phyloP scores from a whole-genome alignment of 2,113 vertebrate genomes.

The Vireo altiloquus region DNA sequence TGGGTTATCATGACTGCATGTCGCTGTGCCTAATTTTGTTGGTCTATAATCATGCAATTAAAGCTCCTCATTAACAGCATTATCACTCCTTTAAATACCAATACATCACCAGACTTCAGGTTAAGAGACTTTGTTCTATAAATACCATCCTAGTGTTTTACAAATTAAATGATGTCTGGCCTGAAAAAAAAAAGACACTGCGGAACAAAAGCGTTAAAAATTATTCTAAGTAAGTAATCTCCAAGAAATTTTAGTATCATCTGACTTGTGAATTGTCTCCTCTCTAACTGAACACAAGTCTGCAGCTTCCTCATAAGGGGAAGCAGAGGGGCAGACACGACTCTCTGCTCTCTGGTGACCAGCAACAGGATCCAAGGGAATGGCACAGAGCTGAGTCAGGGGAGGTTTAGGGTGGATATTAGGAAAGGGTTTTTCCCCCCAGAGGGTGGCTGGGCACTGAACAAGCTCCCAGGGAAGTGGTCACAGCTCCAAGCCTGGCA shows the following conservation, averaged over 20 bases:
- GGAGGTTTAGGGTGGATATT: fast-evolving
- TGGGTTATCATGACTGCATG: not conserved
- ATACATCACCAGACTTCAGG: not conserved
- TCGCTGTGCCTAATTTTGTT: not conserved
- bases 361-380: fast-evolving
- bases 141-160: not conserved
- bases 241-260: not conserved
- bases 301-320: not conserved
- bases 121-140: slow-evolving; percentile 11
- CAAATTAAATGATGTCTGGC: not conserved
- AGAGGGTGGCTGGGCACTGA: fast-evolving
- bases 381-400: not conserved
- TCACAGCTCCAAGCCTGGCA: not conserved
- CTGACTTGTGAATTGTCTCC: not conserved
- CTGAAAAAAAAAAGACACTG: not conserved
- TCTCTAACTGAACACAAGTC: not conserved
- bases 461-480: not conserved
- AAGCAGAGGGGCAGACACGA: not conserved
- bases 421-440: fast-evolving
- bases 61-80: slow-evolving; percentile 1
- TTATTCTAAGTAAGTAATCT: not conserved
- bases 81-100: slow-evolving; percentile 23
- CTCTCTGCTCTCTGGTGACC: not conserved
- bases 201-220: not conserved
- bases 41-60: slow-evolving; percentile 19